Base-by-base conservation (phyloP, 1,140 invertebrate species). In the Sarcophaga bullata region DNA sequence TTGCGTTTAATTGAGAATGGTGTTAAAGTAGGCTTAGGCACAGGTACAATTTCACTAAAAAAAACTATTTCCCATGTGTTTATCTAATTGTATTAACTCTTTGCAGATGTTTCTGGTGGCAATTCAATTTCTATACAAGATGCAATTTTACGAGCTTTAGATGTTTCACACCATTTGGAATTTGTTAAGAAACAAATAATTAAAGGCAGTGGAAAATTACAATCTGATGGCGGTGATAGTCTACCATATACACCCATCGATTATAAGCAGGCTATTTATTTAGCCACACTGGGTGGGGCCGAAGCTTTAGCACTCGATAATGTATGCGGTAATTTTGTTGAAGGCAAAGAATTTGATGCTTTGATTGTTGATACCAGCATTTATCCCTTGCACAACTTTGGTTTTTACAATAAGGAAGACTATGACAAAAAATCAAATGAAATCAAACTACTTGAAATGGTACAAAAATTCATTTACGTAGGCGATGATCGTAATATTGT, bases 281-380 rank as follows among this genome's bases (percentile, higher is more conserved):
- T 98, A 80, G 96, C 96, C 19, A 98, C 97, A 9, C 88, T 97
- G 54, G 97, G 96, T 47, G 96, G 97, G 11, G 96, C 96, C 84
- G 92, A 93, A 93, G 96, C 95, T 19, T 89, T 97, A 25, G 91
- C 92, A 6, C 86, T 97, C 80, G 94, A 94, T 15, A 87, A 95
- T 62, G 90, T 93, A 87, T 93, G 95, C 72, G 97, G 97, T 17
- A 97, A 94, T 89, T 96, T 98, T 87, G 89, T 92, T 86, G 87
- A 93, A 7, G 95, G 95, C 50, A 97, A 97, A 89, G 92, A 96
- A 82, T 97, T 98, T 87, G 97, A 98, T 91, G 96, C 96, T 7
- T 88, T 98, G 0, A 84, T 96, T 1, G 88, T 95, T 75, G 93
- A 95, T 85, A 86, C 92, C 17, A 86, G 91, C 54, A 86, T 90